Evolutionary conservation across 2,113 vertebrate species (phyloP).

Genomic region (Amblyornis subalaris): DNA sequence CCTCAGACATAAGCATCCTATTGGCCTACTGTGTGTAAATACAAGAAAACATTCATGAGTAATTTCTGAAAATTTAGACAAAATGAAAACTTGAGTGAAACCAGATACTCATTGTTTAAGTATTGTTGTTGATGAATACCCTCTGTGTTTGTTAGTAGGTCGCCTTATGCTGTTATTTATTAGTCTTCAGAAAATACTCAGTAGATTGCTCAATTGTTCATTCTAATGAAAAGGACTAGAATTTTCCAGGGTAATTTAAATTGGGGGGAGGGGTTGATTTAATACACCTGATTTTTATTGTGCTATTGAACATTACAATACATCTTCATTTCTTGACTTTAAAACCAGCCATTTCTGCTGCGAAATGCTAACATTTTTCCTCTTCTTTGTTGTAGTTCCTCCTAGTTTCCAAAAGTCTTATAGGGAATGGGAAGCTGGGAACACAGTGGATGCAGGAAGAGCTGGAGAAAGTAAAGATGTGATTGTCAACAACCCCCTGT

Average conservation of each 20-base stretch:
- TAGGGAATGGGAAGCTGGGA: constrained; percentile 69
- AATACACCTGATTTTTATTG: neutral
- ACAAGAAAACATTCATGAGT: neutral
- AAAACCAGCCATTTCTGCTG: neutral
- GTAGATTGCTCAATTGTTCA: neutral
- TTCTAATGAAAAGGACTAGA: neutral
- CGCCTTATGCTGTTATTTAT: neutral
- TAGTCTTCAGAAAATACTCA: neutral
- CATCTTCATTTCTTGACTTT: neutral
- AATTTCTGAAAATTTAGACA: neutral
- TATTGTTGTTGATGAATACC: neutral
- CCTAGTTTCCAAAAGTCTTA: constrained; percentile 83
- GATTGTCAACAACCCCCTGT: constrained; percentile 88
- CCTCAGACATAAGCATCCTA: neutral
- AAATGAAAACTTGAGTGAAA: neutral
- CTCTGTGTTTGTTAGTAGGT: neutral
- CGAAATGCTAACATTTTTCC: neutral
- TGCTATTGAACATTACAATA: neutral
- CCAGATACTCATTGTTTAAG: neutral
- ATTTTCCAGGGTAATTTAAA: neutral
- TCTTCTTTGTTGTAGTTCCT: constrained; percentile 77
- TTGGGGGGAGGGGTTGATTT: neutral
- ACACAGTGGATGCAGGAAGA: constrained; percentile 63
- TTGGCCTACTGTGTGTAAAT: neutral
- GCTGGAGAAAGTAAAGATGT: constrained; percentile 81